Evolutionary conservation across 2,113 vertebrate species (phyloP).

Genomic region (Oxyruncus cristatus): DNA sequence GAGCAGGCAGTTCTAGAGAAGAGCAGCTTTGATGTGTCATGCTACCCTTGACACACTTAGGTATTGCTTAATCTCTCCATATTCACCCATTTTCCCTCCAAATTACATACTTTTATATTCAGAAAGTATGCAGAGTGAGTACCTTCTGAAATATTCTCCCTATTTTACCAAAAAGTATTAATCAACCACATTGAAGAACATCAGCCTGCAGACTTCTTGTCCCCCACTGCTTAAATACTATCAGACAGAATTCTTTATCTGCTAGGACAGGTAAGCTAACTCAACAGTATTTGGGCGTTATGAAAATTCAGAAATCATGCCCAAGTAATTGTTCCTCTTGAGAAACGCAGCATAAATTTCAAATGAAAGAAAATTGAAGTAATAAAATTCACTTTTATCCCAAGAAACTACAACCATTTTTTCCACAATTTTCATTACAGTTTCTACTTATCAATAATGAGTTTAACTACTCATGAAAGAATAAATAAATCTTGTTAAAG

Average conservation of each 20-base stretch:
- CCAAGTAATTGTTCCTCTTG: not conserved
- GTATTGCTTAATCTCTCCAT: not conserved
- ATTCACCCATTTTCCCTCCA: not conserved
- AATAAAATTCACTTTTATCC: not conserved
- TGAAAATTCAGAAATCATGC: not conserved
- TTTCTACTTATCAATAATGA: not conserved
- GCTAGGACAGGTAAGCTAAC: not conserved
- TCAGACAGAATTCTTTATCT: not conserved
- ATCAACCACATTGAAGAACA: not conserved
- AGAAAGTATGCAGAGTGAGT: not conserved
- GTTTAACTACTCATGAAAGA: not conserved
- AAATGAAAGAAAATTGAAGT: not conserved
- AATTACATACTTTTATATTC: not conserved
- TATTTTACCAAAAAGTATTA: not conserved
- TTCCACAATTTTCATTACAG: not conserved
- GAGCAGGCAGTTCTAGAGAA: not conserved
- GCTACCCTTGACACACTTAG: not conserved
- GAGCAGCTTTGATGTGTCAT: not conserved
- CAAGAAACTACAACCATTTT: not conserved
- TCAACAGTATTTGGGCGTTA: not conserved
- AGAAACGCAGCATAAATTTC: not conserved
- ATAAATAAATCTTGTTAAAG: not conserved
- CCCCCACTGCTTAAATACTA: not conserved
- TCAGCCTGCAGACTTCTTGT: not conserved
- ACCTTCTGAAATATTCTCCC: not conserved